A percentile compares a stretch with the other conserved stretches of the same genome.
phyloP scores from a whole-genome alignment of 2,113 vertebrate species.

The Calyptomena viridis region DNA sequence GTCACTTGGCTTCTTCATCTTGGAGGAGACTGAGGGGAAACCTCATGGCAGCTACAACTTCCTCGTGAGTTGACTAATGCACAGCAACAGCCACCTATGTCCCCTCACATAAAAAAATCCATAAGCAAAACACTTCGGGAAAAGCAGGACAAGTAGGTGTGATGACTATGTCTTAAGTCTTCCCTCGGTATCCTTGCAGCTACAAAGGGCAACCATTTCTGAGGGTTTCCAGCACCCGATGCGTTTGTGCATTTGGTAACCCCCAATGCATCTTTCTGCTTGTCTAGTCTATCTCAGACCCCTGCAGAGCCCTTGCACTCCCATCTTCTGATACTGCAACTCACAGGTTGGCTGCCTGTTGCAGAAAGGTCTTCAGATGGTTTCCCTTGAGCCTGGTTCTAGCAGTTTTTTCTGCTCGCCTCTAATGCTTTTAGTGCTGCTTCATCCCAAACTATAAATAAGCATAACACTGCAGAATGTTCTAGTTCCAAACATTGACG shows the following conservation, averaged over 20 bases:
- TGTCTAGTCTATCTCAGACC: neutral
- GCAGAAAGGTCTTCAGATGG: neutral
- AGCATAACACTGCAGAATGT: neutral
- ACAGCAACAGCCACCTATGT: neutral
- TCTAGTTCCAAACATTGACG: neutral
- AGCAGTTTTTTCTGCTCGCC: neutral
- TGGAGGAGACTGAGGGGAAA: no score
- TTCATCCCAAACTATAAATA: neutral
- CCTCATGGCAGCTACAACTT: no score
- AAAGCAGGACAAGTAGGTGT: neutral
- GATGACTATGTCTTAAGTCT: no score
- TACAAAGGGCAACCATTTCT: neutral
- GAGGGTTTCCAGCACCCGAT: neutral
- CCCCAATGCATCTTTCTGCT: neutral
- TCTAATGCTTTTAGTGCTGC: neutral
- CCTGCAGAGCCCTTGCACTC: neutral
- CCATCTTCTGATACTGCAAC: no score
- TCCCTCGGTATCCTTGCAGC: neutral
- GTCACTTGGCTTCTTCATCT: no score
- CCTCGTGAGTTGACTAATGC: no score
- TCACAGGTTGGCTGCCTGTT: neutral
- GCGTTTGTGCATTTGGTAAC: neutral
- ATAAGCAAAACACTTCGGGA: neutral
- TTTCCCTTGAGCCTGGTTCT: neutral
- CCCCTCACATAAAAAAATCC: fast-evolving